Percentiles rank a stretch among this genome's conserved stretches.
Evolutionary conservation across 2,797 vertebrate genomes (phyloP).

Genomic region (Coluber constrictor): DNA sequence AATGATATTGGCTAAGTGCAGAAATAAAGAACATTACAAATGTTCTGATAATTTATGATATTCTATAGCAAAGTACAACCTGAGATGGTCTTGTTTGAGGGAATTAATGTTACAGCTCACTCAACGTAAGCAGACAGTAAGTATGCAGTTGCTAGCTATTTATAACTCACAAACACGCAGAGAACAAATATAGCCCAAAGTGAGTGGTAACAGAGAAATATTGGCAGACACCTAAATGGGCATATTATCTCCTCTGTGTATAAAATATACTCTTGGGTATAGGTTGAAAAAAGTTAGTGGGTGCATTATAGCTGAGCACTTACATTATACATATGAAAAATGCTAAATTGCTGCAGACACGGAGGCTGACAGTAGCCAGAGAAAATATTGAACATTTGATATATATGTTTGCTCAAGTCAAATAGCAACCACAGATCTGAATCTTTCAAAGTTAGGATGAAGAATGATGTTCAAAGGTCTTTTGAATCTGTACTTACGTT

Average conservation of each 20-base stretch:
- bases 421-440: not conserved
- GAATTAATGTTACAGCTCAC: constrained; percentile 56
- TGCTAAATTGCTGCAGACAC: not conserved
- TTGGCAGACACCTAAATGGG: constrained; percentile 56
- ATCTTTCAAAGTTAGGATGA: not conserved
- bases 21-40: not conserved
- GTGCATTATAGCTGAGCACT: constrained; percentile 45
- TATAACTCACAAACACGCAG: constrained; percentile 66
- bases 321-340: constrained; percentile 43
- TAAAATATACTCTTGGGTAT: constrained; percentile 43
- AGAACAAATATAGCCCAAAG: constrained; percentile 59
- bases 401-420: not conserved
- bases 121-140: constrained; percentile 56
- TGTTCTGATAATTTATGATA: constrained; percentile 22
- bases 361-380: constrained; percentile 8
- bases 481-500: not conserved
- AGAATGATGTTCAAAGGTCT: not conserved
- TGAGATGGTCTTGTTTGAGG: constrained; percentile 54
- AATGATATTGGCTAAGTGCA: not conserved
- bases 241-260: constrained; percentile 42
- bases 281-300: constrained; percentile 48
- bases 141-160: constrained; percentile 59
- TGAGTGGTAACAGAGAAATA: constrained; percentile 53
- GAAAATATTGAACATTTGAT: constrained; percentile 20
- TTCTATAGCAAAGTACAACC: constrained; percentile 35